phyloP scores from a whole-genome alignment of 2,113 vertebrate genomes.

The Petroica traversi region DNA sequence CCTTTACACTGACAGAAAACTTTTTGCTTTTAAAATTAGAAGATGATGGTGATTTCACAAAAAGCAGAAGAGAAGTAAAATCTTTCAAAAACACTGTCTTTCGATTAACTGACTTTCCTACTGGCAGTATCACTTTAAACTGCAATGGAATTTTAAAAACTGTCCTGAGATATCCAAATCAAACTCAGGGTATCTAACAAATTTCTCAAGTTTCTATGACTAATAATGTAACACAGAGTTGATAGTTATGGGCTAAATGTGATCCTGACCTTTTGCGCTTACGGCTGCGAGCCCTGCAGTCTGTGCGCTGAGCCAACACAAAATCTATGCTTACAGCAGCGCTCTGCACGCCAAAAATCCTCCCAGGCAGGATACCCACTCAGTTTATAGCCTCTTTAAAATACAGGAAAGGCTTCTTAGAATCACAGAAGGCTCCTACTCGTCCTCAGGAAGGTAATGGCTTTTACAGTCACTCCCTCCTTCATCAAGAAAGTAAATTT shows the following conservation, averaged over 20 bases:
- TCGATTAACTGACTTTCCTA: background rate
- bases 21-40: background rate
- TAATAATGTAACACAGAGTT: background rate
- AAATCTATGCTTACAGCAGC: background rate
- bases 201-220: constrained; percentile 55
- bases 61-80: background rate
- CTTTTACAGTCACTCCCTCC: background rate
- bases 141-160: background rate
- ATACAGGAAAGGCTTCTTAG: background rate
- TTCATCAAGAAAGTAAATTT: background rate
- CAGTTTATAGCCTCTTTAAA: background rate
- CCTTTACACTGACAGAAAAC: background rate
- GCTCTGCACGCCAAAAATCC: background rate
- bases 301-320: constrained; percentile 18
- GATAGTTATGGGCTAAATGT: constrained; percentile 12
- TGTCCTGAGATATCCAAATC: background rate
- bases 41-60: background rate
- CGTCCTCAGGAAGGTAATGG: background rate
- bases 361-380: background rate
- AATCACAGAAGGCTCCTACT: background rate
- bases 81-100: background rate
- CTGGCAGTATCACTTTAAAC: background rate
- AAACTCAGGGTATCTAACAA: background rate
- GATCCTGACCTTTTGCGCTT: constrained; percentile 33
- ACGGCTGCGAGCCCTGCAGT: background rate